A percentile compares a stretch with the other conserved stretches of the same genome.
These are phyloP conservation scores for Gallinago undulata DNA, from an alignment of 2,113 vertebrate genomes.

Conservation along the genomic window DNA sequence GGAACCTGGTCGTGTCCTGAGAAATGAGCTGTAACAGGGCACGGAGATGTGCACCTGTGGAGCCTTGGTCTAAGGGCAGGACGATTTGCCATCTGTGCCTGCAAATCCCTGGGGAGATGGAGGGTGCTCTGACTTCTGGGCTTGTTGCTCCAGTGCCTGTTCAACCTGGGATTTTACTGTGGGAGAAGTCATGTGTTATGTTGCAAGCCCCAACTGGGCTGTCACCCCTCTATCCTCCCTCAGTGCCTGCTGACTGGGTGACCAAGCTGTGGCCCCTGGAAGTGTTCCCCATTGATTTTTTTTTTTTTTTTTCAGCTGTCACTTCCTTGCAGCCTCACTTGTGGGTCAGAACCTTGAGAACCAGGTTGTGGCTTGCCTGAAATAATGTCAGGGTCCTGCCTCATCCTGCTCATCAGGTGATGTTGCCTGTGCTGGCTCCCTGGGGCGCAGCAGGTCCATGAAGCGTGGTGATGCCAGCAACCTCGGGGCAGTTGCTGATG, in stretches of 20 bases:
- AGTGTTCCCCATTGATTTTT: background rate
- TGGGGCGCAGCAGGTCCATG: accelerated
- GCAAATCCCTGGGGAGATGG: background rate
- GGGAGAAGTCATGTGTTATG: background rate
- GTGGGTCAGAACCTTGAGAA: background rate
- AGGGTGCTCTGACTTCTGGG: background rate
- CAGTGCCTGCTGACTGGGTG: background rate
- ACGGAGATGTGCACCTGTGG: background rate
- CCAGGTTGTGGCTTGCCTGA: background rate
- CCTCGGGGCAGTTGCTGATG: background rate
- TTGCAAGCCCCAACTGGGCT: background rate
- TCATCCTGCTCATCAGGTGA: background rate
- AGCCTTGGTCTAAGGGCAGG: background rate
- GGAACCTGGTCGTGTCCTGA: background rate
- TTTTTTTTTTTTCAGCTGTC: background rate
- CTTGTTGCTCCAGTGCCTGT: background rate
- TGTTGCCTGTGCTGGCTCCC: accelerated
- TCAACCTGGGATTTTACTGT: background rate
- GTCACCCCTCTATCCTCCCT: background rate
- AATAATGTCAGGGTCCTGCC: background rate
- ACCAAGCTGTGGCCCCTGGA: background rate
- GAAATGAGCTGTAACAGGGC: background rate
- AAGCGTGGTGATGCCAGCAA: accelerated
- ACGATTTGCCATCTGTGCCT: background rate
- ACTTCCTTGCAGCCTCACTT: background rate